Base-by-base conservation (phyloP, 2,888 invertebrate genomes). In the Phymatocera aterrima region DNA sequence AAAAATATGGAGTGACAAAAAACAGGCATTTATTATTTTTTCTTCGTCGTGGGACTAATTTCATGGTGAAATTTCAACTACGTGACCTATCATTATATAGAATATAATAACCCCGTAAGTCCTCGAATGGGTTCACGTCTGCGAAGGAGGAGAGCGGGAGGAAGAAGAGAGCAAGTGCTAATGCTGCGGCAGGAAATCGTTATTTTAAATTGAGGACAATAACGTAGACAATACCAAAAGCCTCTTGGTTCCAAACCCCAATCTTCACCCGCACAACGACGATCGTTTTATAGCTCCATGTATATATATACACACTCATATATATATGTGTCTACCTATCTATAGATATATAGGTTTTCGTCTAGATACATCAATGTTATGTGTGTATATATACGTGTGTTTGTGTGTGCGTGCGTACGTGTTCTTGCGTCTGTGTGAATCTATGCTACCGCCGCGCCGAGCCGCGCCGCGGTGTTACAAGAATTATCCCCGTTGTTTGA, bases 171-270 rank as follows among this genome's bases (percentile, higher is more conserved):
- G 72, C 72, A 34, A 72, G 72, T 72, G 48, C 51, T 51, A 51
- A 81, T 82, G 80, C 79, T 79, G 79, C 79, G 83, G 83, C 86
- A 85, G 85, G 85, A 86, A 86, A 87, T 87, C 85, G 84, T 86
- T 84, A 86, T 81, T 85, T 86, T 85, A 85, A 88, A 86, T 88
- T 86, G 85, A 85, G 87, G 85, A 85, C 86, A 86, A 87, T 88
- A 87, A 86, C 80, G 83, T 80, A 64, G 51, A 60, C 43, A 75
- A 75, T 60, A 48, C 72, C 64, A 21, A 28, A 72, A 31, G 34
- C 15, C 72, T 10, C 46, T 43, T 46, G 24, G 12, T 15, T 68
- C 51, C 72, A 31, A 48, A 31, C 51, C 72, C 72, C 51, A 31
- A 31, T 64, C 61, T 64, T 64, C 61, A 37, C 18, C 61, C 61